phyloP scores from a whole-genome alignment of 2,888 invertebrate genomes.

The Alcis repandata region DNA sequence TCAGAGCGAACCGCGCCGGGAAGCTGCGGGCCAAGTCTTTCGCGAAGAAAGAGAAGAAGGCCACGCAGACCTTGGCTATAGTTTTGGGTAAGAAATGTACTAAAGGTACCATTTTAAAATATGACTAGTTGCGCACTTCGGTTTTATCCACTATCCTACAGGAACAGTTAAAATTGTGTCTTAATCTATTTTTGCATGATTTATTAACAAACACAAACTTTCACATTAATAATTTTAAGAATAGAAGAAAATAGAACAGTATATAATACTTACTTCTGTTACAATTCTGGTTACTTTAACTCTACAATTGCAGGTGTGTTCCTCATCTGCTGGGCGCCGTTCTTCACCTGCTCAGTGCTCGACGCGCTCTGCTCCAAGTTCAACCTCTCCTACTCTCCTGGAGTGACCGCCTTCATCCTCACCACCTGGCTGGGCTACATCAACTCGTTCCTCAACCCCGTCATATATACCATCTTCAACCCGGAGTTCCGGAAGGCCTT shows the following conservation, averaged over 20 bases:
- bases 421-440: constrained; percentile 99
- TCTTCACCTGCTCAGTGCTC: constrained; percentile 99
- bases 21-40: constrained; percentile 97
- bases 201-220: too few species aligned
- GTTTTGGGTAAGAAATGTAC: constrained; percentile 93
- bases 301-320: constrained; percentile 93
- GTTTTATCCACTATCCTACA: too few species aligned
- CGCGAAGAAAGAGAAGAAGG: constrained; percentile 98
- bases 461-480: constrained; percentile 98
- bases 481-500: constrained; percentile 99
- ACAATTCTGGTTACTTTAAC: not conserved
- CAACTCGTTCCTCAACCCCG: constrained; percentile 97
- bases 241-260: too few species aligned
- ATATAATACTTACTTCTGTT: too few species aligned
- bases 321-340: constrained; percentile 99
- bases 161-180: too few species aligned
- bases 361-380: constrained; percentile 98
- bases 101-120: too few species aligned
- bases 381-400: constrained; percentile 91
- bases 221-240: too few species aligned
- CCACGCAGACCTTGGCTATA: constrained; percentile 99
- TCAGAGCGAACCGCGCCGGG: constrained; percentile 96
- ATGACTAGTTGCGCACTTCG: too few species aligned
- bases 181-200: too few species aligned
- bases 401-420: constrained; percentile 95